Evolutionary conservation across 2,888 invertebrate genomes (phyloP).

Genomic region (Melinaea menophilus): DNA sequence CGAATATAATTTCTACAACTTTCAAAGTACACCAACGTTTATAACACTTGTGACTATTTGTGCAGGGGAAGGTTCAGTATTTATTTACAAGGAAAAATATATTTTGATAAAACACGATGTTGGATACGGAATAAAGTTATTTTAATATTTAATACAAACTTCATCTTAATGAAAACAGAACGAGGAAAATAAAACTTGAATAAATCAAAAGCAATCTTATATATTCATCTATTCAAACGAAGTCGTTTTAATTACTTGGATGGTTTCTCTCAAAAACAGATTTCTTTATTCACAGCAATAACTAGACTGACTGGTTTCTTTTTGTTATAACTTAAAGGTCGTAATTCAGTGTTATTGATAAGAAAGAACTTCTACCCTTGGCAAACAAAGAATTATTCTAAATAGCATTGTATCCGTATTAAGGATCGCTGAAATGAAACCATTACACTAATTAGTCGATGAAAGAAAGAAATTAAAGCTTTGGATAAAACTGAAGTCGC

Average conservation of each 20-base stretch:
- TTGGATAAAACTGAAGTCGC: neutral
- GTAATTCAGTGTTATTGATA: conserved; percentile 26
- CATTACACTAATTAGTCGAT: conserved; percentile 20
- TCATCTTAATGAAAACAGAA: neutral
- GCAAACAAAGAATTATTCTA: conserved; percentile 23
- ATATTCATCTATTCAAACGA: conserved; percentile 21
- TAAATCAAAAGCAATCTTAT: conserved; percentile 21
- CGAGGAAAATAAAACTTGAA: conserved; percentile 1
- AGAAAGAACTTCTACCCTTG: conserved; percentile 15
- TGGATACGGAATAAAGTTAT: neutral
- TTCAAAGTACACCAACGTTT: neutral
- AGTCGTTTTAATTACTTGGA: conserved; percentile 27
- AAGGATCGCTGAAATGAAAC: conserved; percentile 9
- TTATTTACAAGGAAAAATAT: no score
- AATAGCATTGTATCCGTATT: conserved; percentile 22
- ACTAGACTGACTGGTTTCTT: conserved; percentile 25
- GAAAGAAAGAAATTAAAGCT: conserved; percentile 6
- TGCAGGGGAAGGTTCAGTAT: neutral
- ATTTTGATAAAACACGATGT: no score
- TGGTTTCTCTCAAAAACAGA: conserved; percentile 26
- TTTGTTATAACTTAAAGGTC: conserved; percentile 19
- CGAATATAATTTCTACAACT: conserved; percentile 10
- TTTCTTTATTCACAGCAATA: conserved; percentile 28
- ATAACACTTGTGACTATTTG: neutral
- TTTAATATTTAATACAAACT: neutral